Conservation (phyloP, 2,797 vertebrate species). For the Alfaro cultratus region DNA sequence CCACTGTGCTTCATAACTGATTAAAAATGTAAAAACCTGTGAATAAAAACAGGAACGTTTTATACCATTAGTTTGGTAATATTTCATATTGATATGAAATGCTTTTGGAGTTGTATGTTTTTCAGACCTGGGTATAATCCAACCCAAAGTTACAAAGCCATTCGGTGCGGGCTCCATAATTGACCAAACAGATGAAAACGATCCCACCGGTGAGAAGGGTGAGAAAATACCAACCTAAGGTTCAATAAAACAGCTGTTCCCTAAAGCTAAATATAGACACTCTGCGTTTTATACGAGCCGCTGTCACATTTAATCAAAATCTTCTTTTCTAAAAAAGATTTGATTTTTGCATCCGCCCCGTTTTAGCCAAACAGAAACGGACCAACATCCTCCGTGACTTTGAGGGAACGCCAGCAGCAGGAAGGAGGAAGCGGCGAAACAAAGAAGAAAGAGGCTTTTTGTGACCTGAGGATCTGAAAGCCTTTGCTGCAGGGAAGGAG, state of each 20-base stretch:
- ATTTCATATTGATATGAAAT: too few species aligned
- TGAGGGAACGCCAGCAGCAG: slow-evolving; percentile 62
- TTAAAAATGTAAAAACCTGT: too few species aligned
- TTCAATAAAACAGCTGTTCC: slow-evolving; percentile 49
- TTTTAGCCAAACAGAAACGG: slow-evolving; percentile 34
- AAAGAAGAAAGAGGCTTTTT: slow-evolving; percentile 66
- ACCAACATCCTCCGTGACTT: slow-evolving; percentile 52
- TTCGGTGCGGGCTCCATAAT: slow-evolving; percentile 18
- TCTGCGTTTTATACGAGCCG: slow-evolving; percentile 25
- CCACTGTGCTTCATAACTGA: too few species aligned
- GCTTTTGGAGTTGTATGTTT: too few species aligned
- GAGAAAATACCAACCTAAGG: slow-evolving; percentile 29
- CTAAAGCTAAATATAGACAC: slow-evolving; percentile 17
- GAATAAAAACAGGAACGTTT: too few species aligned
- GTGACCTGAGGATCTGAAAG: slow-evolving; percentile 51
- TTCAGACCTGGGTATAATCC: background rate
- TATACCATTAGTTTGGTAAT: too few species aligned
- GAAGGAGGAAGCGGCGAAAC: slow-evolving; percentile 52
- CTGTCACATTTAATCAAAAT: background rate
- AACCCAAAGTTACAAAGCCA: slow-evolving; percentile 15
- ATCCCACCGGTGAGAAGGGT: slow-evolving; percentile 31
- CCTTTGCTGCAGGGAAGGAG: slow-evolving; percentile 46
- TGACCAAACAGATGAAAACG: slow-evolving; percentile 41
- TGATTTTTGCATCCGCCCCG: slow-evolving; percentile 18
- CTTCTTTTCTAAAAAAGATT: slow-evolving; percentile 7